Conservation (phyloP, 2,113 vertebrate species). For the Petromus typicus region DNA sequence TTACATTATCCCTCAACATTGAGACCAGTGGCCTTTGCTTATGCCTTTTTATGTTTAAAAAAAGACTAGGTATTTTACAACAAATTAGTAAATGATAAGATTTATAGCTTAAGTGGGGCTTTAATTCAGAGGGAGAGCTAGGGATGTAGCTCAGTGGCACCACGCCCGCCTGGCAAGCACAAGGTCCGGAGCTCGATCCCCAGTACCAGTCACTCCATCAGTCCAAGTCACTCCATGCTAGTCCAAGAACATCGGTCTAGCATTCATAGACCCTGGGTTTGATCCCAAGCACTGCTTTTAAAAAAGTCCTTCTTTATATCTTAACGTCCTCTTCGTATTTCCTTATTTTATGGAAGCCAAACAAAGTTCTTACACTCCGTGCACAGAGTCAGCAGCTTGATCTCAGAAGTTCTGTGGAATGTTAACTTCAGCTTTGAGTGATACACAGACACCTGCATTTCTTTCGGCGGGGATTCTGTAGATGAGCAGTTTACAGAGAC, state of each 20-base stretch:
- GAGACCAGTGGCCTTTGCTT: background rate
- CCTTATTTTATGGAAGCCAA: background rate
- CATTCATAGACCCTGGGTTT: background rate
- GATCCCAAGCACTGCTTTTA: background rate
- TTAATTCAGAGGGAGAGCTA: background rate
- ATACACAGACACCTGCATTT: background rate
- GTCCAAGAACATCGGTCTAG: background rate
- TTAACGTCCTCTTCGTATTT: background rate
- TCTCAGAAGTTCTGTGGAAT: background rate
- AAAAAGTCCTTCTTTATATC: background rate
- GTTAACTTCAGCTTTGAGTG: slow-evolving; percentile 45
- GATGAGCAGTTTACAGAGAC: background rate
- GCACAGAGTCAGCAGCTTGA: background rate
- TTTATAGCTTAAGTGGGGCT: background rate
- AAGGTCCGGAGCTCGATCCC: no score
- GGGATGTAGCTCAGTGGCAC: no score
- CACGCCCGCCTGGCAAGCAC: no score
- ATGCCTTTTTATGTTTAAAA: background rate
- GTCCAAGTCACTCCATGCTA: no score
- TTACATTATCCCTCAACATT: background rate
- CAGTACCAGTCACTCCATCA: no score
- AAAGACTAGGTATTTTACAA: background rate
- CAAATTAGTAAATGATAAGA: background rate
- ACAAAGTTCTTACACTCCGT: background rate
- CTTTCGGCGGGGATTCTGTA: background rate